Conservation (phyloP, 1,140 invertebrate species). For the Zaprionus ghesquierei region DNA sequence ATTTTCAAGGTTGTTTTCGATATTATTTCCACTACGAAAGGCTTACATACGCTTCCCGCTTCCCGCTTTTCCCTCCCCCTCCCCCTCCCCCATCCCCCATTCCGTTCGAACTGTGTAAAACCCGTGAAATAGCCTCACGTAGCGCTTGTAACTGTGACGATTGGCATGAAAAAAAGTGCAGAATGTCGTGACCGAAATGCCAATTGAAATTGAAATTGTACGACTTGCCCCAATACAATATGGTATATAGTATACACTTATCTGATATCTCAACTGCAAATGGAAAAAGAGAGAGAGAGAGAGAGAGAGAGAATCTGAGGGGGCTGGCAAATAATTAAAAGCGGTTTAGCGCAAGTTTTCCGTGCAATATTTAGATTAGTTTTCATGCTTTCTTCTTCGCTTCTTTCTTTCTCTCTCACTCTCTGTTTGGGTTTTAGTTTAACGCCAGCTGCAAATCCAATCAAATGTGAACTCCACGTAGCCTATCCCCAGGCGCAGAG, state of each 20-base stretch:
- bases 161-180: constrained; percentile 26
- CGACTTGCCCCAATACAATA: neutral
- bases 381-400: constrained; percentile 4
- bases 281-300: neutral
- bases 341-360: constrained; percentile 3
- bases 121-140: constrained; percentile 27
- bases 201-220: constrained; percentile 7
- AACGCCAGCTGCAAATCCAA: constrained; percentile 31
- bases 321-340: constrained; percentile 33
- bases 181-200: constrained; percentile 19
- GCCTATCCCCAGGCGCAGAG: constrained; percentile 33
- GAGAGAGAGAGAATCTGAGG: neutral
- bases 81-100: no score
- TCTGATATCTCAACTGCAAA: neutral
- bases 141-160: constrained; percentile 27
- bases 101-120: neutral
- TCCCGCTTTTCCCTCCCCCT: neutral
- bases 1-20: neutral
- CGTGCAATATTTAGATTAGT: constrained; percentile 2
- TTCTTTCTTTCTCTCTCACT: neutral
- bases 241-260: neutral
- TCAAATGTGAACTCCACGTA: constrained; percentile 36
- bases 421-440: constrained; percentile 3
- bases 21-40: neutral
- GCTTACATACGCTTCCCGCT: neutral